These are phyloP conservation scores for Aphidoletes aphidimyza DNA, from an alignment of 2,888 invertebrate species.

Conservation along the genomic window DNA sequence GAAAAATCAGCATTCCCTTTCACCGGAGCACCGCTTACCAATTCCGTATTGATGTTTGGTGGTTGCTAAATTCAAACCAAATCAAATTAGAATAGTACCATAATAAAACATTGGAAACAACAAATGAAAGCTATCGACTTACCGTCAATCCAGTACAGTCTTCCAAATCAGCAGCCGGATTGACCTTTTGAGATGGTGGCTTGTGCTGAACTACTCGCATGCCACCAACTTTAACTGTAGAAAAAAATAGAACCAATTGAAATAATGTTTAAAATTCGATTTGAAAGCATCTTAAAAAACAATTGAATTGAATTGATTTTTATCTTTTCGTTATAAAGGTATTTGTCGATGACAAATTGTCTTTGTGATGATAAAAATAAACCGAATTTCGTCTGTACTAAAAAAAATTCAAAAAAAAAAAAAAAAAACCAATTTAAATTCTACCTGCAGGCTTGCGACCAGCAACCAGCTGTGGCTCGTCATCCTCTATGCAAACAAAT, in stretches of 20 bases:
- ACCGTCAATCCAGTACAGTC: conserved; percentile 80
- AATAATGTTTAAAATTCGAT: conserved; percentile 58
- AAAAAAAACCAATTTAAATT: not conserved
- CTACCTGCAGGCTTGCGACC: conserved; percentile 23
- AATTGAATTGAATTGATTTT: not conserved
- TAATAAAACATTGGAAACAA: too few relatives aligned
- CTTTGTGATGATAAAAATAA: too few relatives aligned
- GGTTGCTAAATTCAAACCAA: conserved; percentile 59
- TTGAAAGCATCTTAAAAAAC: not conserved
- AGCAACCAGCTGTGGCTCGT: conserved; percentile 3
- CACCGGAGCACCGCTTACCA: conserved; percentile 82
- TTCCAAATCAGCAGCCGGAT: conserved; percentile 75
- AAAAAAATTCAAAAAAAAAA: not conserved
- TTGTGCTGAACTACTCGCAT: conserved; percentile 94
- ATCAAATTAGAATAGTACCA: too few relatives aligned
- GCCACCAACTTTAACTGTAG: conserved; percentile 87
- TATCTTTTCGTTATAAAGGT: too few relatives aligned
- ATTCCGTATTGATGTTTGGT: conserved; percentile 74
- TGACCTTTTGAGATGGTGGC: conserved; percentile 71
- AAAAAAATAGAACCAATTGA: not conserved
- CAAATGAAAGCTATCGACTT: conserved; percentile 69
- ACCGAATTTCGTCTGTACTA: not conserved
- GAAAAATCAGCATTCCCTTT: conserved; percentile 90
- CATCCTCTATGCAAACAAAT: not conserved
- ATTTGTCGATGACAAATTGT: too few relatives aligned